Evolutionary conservation across 2,797 vertebrate genomes (phyloP), one percentile per base, ranked within the genome.

Genomic region (Moxostoma hubbsi): DNA sequence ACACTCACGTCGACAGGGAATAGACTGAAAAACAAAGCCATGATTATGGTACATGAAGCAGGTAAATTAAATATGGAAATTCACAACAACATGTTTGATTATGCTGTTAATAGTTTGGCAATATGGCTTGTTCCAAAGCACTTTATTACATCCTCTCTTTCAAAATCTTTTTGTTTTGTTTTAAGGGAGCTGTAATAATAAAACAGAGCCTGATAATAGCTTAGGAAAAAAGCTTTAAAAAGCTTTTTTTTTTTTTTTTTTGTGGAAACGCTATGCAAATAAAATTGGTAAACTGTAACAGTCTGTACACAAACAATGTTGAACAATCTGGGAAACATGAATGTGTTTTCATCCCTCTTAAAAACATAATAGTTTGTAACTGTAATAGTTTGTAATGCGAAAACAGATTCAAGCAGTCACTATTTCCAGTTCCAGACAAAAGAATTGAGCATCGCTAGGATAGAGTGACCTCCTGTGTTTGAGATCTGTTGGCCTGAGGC

Each of bases 401-500:
- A 51, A 54, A 65, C 46, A 13, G 16, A 75, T 55, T 10, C 11
- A 8, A 1, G n/a, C 45, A 13, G 66, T 9, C 16, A 45, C 47
- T 72, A 54, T 49, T 58, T 50, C 24, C 45, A 57, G 46, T 36
- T 53, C 24, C n/a, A 13, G 51, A 72, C 51, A 13, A 13, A 15
- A 73, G 69, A 58, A 79, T 11, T 63, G 16, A 65, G 61, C 18
- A 15, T 71, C 66, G 75, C 50, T 62, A 9, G 15, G 65, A 75
- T 24, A 67, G 62, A 47, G 71, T 73, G 62, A 68, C 63, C 61
- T 71, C 24, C 59, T 46, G 51, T 73, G 54, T 68, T 53, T 76
- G 47, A 73, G 67, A 12, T 61, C 58, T 62, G 62, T 58, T 79
- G 77, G 72, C 84, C 72, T 51, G 55, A 50, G 80, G 82, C 24